phyloP scores from a whole-genome alignment of 2,113 vertebrate species.

The Anthoscopus minutus region DNA sequence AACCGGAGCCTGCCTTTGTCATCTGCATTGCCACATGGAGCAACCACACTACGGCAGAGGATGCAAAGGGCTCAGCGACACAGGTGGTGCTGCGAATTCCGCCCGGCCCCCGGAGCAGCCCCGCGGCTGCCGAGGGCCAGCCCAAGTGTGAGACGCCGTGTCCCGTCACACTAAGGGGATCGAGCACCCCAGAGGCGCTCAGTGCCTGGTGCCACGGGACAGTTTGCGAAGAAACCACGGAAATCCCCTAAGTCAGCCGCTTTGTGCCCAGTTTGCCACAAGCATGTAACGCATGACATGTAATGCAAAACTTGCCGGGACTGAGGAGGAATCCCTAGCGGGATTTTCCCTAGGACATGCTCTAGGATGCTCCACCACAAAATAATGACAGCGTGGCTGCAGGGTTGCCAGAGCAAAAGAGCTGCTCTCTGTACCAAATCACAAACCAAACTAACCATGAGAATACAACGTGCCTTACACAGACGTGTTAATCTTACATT shows the following conservation, averaged over 20 bases:
- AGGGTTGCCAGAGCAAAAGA: neutral
- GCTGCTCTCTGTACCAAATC: neutral
- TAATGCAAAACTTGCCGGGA: neutral
- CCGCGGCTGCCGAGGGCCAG: fast-evolving
- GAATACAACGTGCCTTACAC: neutral
- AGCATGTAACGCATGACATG: neutral
- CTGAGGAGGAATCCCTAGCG: neutral
- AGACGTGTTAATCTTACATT: neutral
- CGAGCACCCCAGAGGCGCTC: neutral
- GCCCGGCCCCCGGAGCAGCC: fast-evolving
- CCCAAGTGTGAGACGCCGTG: fast-evolving
- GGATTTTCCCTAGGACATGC: neutral
- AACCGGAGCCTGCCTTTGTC: neutral
- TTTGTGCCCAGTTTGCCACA: neutral
- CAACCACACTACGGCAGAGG: neutral
- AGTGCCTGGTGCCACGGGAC: neutral
- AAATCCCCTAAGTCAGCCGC: neutral
- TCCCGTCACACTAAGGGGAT: fast-evolving
- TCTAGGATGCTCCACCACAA: neutral
- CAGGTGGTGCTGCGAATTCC: fast-evolving
- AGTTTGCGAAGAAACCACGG: neutral
- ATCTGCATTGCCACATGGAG: neutral
- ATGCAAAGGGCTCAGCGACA: neutral
- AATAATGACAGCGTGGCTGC: fast-evolving
- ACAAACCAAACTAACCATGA: neutral